These are phyloP conservation scores for Oriolus oriolus DNA, from an alignment of 2,113 vertebrate genomes.

Conservation along the genomic window DNA sequence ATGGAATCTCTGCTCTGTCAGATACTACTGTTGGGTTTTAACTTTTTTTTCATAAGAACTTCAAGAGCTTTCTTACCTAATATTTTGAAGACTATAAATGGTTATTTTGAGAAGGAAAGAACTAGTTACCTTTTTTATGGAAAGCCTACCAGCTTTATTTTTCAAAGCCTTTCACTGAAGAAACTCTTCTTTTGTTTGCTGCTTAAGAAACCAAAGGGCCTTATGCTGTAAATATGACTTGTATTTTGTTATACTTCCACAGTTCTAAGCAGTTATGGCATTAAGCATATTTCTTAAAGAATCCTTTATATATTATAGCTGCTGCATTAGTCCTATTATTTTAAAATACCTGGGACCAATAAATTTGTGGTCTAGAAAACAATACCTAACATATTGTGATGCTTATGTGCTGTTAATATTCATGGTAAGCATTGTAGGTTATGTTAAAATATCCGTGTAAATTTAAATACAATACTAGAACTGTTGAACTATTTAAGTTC, in stretches of 20 bases:
- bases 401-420: conserved; percentile 45
- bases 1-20: conserved; percentile 16
- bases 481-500: background rate
- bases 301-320: conserved; percentile 51
- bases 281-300: conserved; percentile 54
- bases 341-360: conserved; percentile 70
- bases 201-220: conserved; percentile 76
- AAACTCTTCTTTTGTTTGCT: conserved; percentile 70
- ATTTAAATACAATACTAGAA: conserved; percentile 19
- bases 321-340: conserved; percentile 58
- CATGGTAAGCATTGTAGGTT: conserved; percentile 1
- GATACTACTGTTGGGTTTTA: conserved; percentile 35
- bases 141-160: conserved; percentile 61
- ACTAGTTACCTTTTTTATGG: conserved; percentile 49
- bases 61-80: conserved; percentile 50
- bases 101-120: conserved; percentile 64
- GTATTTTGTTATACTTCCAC: conserved; percentile 67
- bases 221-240: conserved; percentile 76
- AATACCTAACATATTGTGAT: conserved; percentile 22
- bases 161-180: conserved; percentile 65
- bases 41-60: conserved; percentile 51
- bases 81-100: conserved; percentile 45
- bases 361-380: conserved; percentile 50
- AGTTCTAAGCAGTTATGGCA: conserved; percentile 30
- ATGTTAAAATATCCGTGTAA: background rate